Conservation (phyloP, 2,113 vertebrate genomes). For the Gnathonemus echidnorhynchus region DNA sequence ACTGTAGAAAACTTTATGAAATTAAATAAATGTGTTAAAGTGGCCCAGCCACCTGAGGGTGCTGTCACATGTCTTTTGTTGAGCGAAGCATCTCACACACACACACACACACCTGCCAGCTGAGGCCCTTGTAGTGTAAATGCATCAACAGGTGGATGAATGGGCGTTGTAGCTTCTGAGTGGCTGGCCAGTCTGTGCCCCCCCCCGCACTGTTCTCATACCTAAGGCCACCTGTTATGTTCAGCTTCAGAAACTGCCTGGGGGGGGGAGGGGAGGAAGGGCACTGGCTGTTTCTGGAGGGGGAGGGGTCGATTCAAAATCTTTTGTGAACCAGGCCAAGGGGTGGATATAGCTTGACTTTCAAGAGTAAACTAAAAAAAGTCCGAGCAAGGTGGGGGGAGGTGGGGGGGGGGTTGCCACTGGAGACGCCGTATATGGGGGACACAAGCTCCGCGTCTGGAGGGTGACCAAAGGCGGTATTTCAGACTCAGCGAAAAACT, state of each 20-base stretch:
- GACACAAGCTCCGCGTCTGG: neutral
- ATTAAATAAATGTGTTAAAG: neutral
- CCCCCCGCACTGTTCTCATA: neutral
- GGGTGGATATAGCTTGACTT: conserved; percentile 3
- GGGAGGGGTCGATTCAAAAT: neutral
- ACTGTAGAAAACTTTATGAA: neutral
- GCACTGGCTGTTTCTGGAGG: neutral
- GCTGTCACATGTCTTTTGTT: neutral
- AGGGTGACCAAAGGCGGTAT: neutral
- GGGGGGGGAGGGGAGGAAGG: neutral
- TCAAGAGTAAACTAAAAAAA: neutral
- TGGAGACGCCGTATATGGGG: neutral
- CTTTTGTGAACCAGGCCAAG: conserved; percentile 3
- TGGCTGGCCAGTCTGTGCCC: neutral
- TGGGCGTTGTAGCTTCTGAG: neutral
- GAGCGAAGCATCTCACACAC: neutral
- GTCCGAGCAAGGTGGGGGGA: neutral
- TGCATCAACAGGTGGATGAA: neutral
- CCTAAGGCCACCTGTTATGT: neutral
- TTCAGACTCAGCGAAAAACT: neutral
- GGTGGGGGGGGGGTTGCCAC: no score
- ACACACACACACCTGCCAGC: no score
- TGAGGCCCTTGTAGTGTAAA: neutral
- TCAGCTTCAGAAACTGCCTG: neutral
- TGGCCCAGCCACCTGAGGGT: neutral